phyloP scores from a whole-genome alignment of 2,797 vertebrate species.

The Ctenopoma multispine region DNA sequence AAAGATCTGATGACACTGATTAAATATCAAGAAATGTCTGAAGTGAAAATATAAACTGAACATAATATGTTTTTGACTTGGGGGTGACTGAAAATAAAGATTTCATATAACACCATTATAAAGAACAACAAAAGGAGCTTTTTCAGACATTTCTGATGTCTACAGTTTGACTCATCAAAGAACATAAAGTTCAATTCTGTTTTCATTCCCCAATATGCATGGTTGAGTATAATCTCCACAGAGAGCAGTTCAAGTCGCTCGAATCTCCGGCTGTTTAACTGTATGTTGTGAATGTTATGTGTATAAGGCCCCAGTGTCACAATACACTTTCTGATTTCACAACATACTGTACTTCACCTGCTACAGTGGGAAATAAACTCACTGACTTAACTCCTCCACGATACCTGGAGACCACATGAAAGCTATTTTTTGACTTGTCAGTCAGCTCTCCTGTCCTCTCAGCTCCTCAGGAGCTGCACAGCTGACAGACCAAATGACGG shows the following conservation, averaged over 20 bases:
- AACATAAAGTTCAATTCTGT: no score
- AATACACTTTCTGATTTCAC: not conserved
- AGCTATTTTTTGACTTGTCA: conserved; percentile 2
- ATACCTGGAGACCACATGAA: not conserved
- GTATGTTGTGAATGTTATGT: no score
- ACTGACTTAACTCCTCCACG: no score
- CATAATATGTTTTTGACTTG: no score
- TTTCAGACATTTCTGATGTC: no score
- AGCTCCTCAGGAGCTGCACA: not conserved
- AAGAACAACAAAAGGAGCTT: no score
- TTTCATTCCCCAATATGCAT: no score
- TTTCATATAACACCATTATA: no score
- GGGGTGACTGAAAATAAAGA: no score
- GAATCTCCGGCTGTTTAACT: not conserved
- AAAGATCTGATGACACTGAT: conserved; percentile 22
- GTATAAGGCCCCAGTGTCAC: not conserved
- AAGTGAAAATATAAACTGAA: no score
- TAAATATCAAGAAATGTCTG: conserved; percentile 4
- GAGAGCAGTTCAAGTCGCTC: not conserved
- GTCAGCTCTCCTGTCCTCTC: not conserved
- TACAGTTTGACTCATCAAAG: no score
- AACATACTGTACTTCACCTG: no score
- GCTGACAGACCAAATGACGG: not conserved
- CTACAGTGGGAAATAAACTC: not conserved
- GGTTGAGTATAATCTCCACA: not conserved